Base-by-base conservation (phyloP, 2,797 vertebrate species). In the Crocidura indochinensis region DNA sequence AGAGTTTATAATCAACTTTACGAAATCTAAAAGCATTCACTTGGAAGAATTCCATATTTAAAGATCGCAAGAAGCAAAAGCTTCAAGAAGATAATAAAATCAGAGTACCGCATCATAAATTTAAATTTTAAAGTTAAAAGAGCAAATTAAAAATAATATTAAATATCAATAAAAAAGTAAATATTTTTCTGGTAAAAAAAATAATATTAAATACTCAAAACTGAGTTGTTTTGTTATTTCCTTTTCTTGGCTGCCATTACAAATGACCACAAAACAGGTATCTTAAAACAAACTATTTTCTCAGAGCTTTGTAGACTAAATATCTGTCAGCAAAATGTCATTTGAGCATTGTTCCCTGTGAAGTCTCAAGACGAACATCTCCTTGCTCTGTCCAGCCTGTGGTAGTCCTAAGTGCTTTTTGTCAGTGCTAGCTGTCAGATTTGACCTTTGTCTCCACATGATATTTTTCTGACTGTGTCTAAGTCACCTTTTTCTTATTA, bases 61-160 rank as follows among this genome's bases (percentile, higher is more conserved):
- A 77, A 44, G 22, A 71, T 7, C 3, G 74, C 49, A 53, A 51
- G 17, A 90, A 53, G 17, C 56, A 60, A 60, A 60, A 60, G 60
- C 10, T 2, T 78, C 49, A 53, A 51, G 14, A 90, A 53, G 10
- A 65, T 26, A 69, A 79, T 9, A 12, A 11, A 80, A 77, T 71
- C 22, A 78, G 47, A 85, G 22, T 51, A n/a, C 0, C 68, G 9
- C 12, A 49, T 68, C 12, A 68, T 49, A 88, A 82, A 87, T 9
- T 67, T 67, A 82, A 62, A 74, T 84, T 88, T n/a, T 44, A 8
- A 75, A 82, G 29, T 85, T n/a, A 87, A 51, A 11, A 90, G 68
- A 38, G 27, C 86, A 72, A 46, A 26, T n/a, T 56, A 76, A 22
- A 73, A 79, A 79, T 15, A 51, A n/a, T n/a, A n/a, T n/a, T n/a